These are phyloP conservation scores for Halichoerus grypus DNA, from an alignment of 2,113 vertebrate species.

Conservation along the genomic window DNA sequence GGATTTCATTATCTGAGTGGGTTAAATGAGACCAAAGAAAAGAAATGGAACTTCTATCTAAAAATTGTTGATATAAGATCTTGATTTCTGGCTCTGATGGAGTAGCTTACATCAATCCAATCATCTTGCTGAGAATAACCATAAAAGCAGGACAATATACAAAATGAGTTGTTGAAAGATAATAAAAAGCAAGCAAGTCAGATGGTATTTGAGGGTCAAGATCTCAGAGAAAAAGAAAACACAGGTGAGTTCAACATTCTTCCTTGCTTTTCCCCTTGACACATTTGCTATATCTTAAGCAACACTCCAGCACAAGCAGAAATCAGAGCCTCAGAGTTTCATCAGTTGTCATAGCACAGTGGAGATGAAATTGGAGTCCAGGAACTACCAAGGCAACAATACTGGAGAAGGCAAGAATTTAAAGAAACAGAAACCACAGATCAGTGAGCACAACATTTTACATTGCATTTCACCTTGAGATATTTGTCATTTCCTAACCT, in stretches of 20 bases:
- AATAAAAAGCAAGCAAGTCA: not conserved
- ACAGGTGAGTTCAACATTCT: not conserved
- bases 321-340: not conserved
- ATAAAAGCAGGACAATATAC: not conserved
- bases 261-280: not conserved
- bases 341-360: not conserved
- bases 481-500: not conserved
- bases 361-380: not conserved
- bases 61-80: not conserved
- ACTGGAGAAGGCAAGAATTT: not conserved
- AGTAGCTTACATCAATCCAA: not conserved
- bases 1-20: not conserved
- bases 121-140: not conserved
- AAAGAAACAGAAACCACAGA: not conserved
- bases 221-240: not conserved
- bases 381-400: not conserved
- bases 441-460: not conserved
- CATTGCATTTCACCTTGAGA: not conserved
- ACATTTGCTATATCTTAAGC: not conserved
- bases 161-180: not conserved
- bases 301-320: not conserved
- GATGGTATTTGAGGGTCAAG: not conserved
- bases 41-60: not conserved
- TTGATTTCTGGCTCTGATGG: not conserved
- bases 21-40: not conserved